Conservation (phyloP, 2,888 invertebrate species). For the Clunio marinus region DNA sequence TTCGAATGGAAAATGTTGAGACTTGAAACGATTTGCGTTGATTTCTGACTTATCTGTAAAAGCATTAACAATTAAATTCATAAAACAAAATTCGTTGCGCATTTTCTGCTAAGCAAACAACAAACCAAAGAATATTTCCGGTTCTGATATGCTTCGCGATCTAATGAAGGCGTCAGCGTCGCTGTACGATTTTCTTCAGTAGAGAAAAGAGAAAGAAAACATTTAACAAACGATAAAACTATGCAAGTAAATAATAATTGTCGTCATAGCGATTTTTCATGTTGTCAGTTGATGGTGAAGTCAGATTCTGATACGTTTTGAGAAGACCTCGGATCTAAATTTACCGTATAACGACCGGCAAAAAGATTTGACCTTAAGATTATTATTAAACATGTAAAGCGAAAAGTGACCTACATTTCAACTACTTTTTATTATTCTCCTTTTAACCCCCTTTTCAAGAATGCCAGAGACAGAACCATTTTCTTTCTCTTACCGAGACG, state of each 20-base stretch:
- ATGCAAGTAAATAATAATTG: neutral
- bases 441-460: neutral
- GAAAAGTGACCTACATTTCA: constrained; percentile 4
- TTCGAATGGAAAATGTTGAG: constrained; percentile 45
- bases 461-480: too few relatives aligned
- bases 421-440: neutral
- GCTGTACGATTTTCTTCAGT: constrained; percentile 15
- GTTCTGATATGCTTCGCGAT: constrained; percentile 35
- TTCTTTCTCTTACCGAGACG: too few relatives aligned
- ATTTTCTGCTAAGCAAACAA: neutral
- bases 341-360: neutral
- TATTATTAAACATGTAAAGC: neutral
- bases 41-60: constrained; percentile 31
- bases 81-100: neutral
- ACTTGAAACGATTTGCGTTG: constrained; percentile 25
- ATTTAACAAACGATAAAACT: constrained; percentile 7
- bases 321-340: neutral
- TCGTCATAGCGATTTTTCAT: neutral
- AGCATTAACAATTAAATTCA: neutral
- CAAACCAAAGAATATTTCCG: constrained; percentile 31
- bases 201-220: neutral
- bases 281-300: neutral
- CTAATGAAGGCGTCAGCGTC: constrained; percentile 12
- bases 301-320: neutral
- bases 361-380: constrained; percentile 7